phyloP scores from a whole-genome alignment of 1,140 invertebrate species.

The Drosophila chauvacae region DNA sequence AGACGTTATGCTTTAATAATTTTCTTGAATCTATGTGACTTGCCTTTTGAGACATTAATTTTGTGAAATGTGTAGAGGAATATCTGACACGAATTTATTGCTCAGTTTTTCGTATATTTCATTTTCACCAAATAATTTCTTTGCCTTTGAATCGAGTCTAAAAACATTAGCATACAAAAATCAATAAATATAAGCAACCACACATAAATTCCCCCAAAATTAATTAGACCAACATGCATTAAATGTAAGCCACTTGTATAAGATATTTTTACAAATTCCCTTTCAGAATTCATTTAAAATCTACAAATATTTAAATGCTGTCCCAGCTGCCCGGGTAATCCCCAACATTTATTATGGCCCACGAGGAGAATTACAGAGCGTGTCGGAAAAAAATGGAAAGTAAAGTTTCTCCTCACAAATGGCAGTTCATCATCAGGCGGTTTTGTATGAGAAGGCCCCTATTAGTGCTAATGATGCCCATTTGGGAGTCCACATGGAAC shows the following conservation, averaged over 20 bases:
- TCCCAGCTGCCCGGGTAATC: constrained; percentile 31
- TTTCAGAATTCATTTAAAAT: not conserved
- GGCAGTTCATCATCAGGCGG: constrained; percentile 23
- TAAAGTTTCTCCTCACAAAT: constrained; percentile 13
- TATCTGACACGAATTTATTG: not conserved
- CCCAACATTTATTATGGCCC: constrained; percentile 19
- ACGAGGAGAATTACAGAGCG: constrained; percentile 2
- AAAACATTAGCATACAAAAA: not conserved
- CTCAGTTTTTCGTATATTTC: not conserved
- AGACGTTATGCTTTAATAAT: not conserved
- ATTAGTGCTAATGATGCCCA: constrained; percentile 27
- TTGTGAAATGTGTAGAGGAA: not conserved
- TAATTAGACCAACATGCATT: too few relatives aligned
- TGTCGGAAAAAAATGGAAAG: not conserved
- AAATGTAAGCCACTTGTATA: not conserved
- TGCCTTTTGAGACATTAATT: not conserved
- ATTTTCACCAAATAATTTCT: not conserved
- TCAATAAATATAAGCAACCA: not conserved
- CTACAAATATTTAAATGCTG: constrained; percentile 2
- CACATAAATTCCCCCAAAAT: not conserved
- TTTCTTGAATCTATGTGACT: not conserved
- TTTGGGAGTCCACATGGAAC: constrained; percentile 1
- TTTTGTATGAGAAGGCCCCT: not conserved
- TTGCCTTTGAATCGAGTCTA: not conserved
- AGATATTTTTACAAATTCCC: not conserved